phyloP scores from a whole-genome alignment of 2,888 invertebrate species.

The Pandemis cinnamomeana region DNA sequence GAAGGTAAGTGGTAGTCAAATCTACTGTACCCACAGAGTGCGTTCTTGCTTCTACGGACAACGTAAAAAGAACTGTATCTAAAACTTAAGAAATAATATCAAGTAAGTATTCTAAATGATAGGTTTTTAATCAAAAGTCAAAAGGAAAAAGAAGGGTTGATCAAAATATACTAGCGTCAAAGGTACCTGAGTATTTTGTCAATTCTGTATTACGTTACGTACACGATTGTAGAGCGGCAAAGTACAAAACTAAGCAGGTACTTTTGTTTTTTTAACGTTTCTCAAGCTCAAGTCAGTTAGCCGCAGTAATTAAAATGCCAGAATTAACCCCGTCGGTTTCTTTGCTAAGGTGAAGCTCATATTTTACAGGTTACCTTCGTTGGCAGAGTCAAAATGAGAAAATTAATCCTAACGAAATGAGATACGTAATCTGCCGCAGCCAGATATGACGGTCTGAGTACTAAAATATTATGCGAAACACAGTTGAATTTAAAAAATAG shows the following conservation, averaged over 20 bases:
- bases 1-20: constrained; percentile 13
- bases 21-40: not conserved
- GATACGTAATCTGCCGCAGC: constrained; percentile 32
- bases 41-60: not conserved
- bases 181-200: not conserved
- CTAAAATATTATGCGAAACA: constrained; percentile 11
- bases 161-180: too few relatives aligned
- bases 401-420: constrained; percentile 36
- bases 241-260: not conserved
- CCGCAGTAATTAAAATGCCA: constrained; percentile 4
- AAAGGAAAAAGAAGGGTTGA: too few relatives aligned
- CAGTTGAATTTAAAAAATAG: constrained; percentile 5
- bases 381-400: constrained; percentile 30
- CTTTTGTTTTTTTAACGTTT: not conserved
- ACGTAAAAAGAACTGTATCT: too few relatives aligned
- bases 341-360: constrained; percentile 6
- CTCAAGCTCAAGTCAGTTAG: constrained; percentile 7
- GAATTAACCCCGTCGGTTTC: constrained; percentile 1
- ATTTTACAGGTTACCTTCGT: constrained; percentile 27
- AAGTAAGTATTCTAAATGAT: too few relatives aligned
- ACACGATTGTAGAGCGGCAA: not conserved
- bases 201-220: not conserved
- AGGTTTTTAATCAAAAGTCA: too few relatives aligned
- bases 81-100: too few relatives aligned
- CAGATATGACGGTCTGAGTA: constrained; percentile 21